phyloP scores from a whole-genome alignment of 2,888 invertebrate species.

The Boloria euphrosyne region DNA sequence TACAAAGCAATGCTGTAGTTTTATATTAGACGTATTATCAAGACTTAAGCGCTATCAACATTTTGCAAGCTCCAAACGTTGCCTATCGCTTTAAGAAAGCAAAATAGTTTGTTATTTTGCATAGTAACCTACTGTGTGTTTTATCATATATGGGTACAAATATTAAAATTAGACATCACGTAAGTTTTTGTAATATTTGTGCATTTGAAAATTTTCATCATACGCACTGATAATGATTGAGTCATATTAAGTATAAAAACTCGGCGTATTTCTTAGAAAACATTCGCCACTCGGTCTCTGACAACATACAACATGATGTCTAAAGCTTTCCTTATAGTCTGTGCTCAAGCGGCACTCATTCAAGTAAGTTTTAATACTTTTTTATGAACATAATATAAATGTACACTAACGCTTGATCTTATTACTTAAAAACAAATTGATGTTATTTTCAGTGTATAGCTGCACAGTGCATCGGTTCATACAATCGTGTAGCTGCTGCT shows the following conservation, averaged over 20 bases:
- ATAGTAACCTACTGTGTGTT: background rate
- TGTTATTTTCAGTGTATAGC: constrained; percentile 41
- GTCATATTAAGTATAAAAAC: background rate
- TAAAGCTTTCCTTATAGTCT: constrained; percentile 44
- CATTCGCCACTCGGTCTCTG: constrained; percentile 6
- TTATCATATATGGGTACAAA: background rate
- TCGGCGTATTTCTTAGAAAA: background rate
- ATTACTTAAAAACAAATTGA: background rate
- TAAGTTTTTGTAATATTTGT: background rate
- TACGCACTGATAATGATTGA: background rate
- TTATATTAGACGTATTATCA: constrained; percentile 9
- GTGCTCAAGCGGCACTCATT: constrained; percentile 45
- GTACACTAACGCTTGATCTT: background rate
- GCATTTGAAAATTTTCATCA: background rate
- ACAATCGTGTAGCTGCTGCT: background rate
- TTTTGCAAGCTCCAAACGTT: constrained; percentile 7
- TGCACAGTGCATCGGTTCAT: constrained; percentile 39
- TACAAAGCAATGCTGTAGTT: background rate
- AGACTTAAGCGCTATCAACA: background rate
- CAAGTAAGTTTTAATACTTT: constrained; percentile 40
- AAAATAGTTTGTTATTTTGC: background rate
- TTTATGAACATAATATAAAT: background rate
- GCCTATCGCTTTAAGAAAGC: background rate
- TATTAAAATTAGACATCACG: constrained; percentile 1
- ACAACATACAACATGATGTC: constrained; percentile 39